These are phyloP conservation scores for Autographa pulchrina DNA, from an alignment of 2,888 invertebrate species.

Conservation along the genomic window DNA sequence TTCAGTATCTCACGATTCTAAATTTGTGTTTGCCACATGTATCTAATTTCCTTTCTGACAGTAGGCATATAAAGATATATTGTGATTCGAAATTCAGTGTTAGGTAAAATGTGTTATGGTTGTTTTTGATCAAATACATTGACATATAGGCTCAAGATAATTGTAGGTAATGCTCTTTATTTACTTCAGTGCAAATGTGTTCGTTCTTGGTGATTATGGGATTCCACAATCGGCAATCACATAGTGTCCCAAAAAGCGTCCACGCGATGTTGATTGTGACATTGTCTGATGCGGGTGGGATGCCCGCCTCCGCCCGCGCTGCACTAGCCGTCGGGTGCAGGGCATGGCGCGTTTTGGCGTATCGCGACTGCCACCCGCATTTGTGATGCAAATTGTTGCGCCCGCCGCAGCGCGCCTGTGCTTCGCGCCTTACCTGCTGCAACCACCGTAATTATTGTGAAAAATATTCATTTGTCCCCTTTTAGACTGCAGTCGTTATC, in stretches of 20 bases:
- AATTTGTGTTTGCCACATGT: neutral
- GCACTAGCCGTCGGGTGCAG: slow-evolving; percentile 63
- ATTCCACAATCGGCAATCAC: slow-evolving; percentile 86
- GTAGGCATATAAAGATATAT: neutral
- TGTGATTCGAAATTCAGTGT: neutral
- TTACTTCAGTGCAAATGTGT: slow-evolving; percentile 59
- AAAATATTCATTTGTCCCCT: slow-evolving; percentile 87
- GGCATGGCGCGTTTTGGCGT: slow-evolving; percentile 69
- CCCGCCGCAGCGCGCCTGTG: slow-evolving; percentile 76
- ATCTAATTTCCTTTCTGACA: neutral
- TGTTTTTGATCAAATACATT: neutral
- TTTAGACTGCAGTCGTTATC: slow-evolving; percentile 74
- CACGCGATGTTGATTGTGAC: slow-evolving; percentile 88
- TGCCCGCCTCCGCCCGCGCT: slow-evolving; percentile 47
- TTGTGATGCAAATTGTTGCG: slow-evolving; percentile 84
- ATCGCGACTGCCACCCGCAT: slow-evolving; percentile 80
- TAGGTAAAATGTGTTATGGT: neutral
- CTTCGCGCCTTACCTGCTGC: slow-evolving; percentile 84
- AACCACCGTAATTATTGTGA: slow-evolving; percentile 84
- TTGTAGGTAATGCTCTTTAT: slow-evolving; percentile 27
- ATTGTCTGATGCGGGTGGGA: slow-evolving; percentile 82
- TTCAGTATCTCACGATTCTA: neutral
- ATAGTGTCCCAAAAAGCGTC: slow-evolving; percentile 85
- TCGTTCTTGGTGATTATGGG: slow-evolving; percentile 76
- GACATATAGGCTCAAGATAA: slow-evolving; percentile 14